Percentiles rank a stretch among this genome's conserved stretches.
Conservation (phyloP, 2,888 invertebrate species). For the Himalopsyche kuldschensis region DNA sequence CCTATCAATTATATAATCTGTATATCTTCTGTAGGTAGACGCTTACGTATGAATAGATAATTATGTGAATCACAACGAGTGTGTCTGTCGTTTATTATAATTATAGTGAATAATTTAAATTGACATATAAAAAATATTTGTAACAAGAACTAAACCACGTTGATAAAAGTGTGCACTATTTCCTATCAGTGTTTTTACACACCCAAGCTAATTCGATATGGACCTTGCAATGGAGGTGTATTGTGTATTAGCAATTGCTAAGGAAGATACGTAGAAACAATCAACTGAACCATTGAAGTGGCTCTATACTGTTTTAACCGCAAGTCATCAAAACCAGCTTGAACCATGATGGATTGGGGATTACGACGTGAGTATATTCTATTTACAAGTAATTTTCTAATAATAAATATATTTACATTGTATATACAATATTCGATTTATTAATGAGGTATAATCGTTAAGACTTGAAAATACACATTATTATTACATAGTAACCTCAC, state of each 20-base stretch:
- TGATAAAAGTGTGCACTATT: neutral
- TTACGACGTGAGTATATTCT: slow-evolving; percentile 66
- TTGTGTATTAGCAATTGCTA: neutral
- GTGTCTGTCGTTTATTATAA: neutral
- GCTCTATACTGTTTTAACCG: neutral
- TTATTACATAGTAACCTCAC: too few relatives aligned
- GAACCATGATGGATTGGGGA: slow-evolving; percentile 73
- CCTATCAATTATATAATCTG: too few relatives aligned
- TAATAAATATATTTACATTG: too few relatives aligned
- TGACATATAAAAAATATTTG: too few relatives aligned
- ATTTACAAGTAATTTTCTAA: slow-evolving; percentile 4
- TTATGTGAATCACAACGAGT: neutral
- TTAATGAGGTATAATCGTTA: too few relatives aligned
- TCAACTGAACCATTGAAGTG: neutral
- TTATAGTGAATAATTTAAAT: too few relatives aligned
- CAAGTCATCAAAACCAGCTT: neutral
- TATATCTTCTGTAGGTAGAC: neutral
- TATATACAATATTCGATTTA: too few relatives aligned
- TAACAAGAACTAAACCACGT: too few relatives aligned
- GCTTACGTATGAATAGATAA: neutral
- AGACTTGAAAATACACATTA: too few relatives aligned
- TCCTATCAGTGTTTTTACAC: neutral
- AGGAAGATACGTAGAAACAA: neutral
- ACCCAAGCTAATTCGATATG: neutral
- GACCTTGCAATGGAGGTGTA: neutral